Conservation (phyloP, 2,113 vertebrate genomes). For the Indicator maculatus region DNA sequence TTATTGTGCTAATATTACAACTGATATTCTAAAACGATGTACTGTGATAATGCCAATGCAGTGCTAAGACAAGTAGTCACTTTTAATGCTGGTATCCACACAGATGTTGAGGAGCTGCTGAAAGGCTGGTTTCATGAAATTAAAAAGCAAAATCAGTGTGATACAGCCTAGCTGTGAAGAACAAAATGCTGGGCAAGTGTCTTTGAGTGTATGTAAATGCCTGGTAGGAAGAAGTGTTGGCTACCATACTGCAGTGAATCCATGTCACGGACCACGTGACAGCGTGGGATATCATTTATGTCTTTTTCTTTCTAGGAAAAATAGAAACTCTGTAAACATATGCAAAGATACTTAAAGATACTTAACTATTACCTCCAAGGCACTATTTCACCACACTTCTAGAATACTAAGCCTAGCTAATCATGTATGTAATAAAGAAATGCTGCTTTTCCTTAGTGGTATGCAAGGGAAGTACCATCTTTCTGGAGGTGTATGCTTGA, state of each 20-base stretch:
- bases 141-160: neutral
- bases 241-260: neutral
- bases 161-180: neutral
- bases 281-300: neutral
- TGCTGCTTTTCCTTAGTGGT: neutral
- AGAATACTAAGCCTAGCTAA: neutral
- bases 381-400: neutral
- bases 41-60: slow-evolving; percentile 3
- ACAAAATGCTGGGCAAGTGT: neutral
- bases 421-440: neutral
- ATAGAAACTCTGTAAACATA: neutral
- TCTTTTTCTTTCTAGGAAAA: neutral
- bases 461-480: neutral
- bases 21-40: slow-evolving; percentile 43
- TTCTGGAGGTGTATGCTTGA: neutral
- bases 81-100: neutral
- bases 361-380: neutral
- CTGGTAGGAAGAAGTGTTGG: neutral
- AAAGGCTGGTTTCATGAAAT: neutral
- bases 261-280: neutral
- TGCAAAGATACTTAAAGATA: neutral
- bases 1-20: slow-evolving; percentile 46
- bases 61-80: slow-evolving; percentile 9
- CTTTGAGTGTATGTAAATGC: neutral
- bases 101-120: neutral